Base-by-base conservation (phyloP, 2,113 vertebrate species). In the Rhabdomys dilectus region DNA sequence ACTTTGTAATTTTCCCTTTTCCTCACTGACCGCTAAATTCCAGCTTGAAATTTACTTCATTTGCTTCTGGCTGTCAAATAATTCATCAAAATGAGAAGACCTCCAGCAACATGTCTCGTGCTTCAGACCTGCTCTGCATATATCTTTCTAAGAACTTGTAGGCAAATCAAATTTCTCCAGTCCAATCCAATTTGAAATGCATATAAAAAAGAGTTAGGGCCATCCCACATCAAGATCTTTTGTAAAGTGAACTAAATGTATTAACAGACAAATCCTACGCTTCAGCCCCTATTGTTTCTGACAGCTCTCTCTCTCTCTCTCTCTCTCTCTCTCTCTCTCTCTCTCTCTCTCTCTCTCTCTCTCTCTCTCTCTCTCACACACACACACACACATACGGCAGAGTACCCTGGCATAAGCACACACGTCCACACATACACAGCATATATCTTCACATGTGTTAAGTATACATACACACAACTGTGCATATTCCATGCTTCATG, bases 171-270 rank as follows among this genome's bases (percentile, higher is more conserved):
- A 88, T 56, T 88, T 89, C 72, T 80, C 10, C 4, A 81, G 26
- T 68, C 64, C 72, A 93, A 42, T 91, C 73, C 70, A 96, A 96
- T 93, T 39, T 93, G 60, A 96, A 96, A 94, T 72, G 36, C 85
- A 70, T 6, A 9, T 5, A 34, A 82, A 36, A 34, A 82, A 36
- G 29, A 85, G 21, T 66, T 91, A 87, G 11, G 5, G 24, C 86
- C 76, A 84, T 36, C 12, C 39, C 31, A 89, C 1, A 88, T 39
- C 15, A 36, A 91, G 10, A 93, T 91, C 31, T 84, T 39, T 16
- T 53, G 0, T 58, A 94, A 91, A 82, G 29, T 85, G 8, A 93
- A 81, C 89, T 73, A 51, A 81, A 58, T 88, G 45, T 86, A 91
- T 82, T 89, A 84, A 94, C 36, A 96, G 62, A 2, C 56, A 92